Base-by-base conservation (phyloP, 92 coral and sea anemone species). In the Siderastrea siderea region DNA sequence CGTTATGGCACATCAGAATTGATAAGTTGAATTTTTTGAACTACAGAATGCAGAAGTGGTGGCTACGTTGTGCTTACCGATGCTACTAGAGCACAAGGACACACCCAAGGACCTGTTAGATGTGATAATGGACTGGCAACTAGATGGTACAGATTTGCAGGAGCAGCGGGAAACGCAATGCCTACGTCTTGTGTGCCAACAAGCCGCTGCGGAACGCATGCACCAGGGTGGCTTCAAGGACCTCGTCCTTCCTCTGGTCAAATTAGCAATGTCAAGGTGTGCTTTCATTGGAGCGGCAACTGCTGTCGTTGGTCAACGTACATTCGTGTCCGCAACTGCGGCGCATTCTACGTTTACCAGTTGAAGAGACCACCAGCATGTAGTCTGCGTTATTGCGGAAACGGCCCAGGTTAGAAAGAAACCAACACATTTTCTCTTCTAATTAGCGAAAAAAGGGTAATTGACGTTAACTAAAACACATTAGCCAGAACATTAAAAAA, bases 171-270 rank as follows among this genome's bases (percentile, higher is more conserved):
- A 66, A 66, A 6, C 71, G 6, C 5, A 12, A 66, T 66, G 71
- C 71, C 71, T n/a, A n/a, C 26, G 6, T 66, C 71, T n/a, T 66
- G 71, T 43, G 71, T 66, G 26, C 71, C 71, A n/a, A 66, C 46
- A n/a, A 66, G 12, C 46, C 71, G 13, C 46, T 66, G 71, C 13
- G 71, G 71, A 52, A 52, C 55, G 55, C 55, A 52, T 52, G 55
- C 55, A 7, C 55, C 55, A 1, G 55, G 55, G 5, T 66, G 71
- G 71, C 71, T 66, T n/a, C 6, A 6, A n/a, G 71, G 71, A n/a
- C 5, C 7, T 66, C 38, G 12, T n/a, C 71, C 71, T n/a, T n/a
- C 46, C 26, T 5, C 55, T 52, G 55, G 55, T 52, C 55, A 52
- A 52, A 52, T 52, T 52, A 52, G 55, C 71, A n/a, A n/a, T 12